Base-by-base conservation (phyloP, 1,140 invertebrate genomes). In the Riptortus pedestris region DNA sequence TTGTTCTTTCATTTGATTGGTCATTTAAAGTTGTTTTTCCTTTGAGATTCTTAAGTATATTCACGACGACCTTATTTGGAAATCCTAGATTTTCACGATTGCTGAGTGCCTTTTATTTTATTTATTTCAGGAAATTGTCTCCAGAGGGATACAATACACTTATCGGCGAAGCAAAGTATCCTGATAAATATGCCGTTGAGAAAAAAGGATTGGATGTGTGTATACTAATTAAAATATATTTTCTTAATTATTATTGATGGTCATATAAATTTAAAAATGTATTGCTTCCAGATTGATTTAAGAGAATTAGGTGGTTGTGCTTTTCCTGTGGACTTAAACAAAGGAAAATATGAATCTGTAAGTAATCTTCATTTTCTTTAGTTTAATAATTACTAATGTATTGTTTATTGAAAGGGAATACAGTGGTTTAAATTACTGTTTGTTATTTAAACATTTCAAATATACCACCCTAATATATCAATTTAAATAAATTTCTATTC, bases 191-290 rank as follows among this genome's bases (percentile, higher is more conserved):
- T 68, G 79, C 76, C 65, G 74, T 90, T 48, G 77, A 82, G 60
- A 81, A 83, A 72, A 81, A 77, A 72, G 85, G 86, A 45, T 73
- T 86, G 72, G 82, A 91, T 78, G 89, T 91, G 81, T 83, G 85
- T 81, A 74, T 14, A 65, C 24, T 22, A 14, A 12, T 31, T 55
- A 60, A 20, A 22, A 14, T 29, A 11, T 26, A n/a, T 58, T 61
- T 45, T 64, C 26, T 63, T 16, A 63, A 28, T 47, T 59, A 65
- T 14, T 47, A 24, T 58, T 60, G 52, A 59, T 58, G 43, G 60
- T 51, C 5, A 38, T 26, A 28, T 63, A 62, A 68, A 63, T 20
- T 59, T 62, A 38, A 31, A 38, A 59, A 27, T 38, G 67, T 63
- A 48, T 63, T 67, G 69, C 67, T 80, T 85, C 38, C 71, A 91